Conservation (phyloP, 2,888 invertebrate genomes). For the Dryococelus australis region DNA sequence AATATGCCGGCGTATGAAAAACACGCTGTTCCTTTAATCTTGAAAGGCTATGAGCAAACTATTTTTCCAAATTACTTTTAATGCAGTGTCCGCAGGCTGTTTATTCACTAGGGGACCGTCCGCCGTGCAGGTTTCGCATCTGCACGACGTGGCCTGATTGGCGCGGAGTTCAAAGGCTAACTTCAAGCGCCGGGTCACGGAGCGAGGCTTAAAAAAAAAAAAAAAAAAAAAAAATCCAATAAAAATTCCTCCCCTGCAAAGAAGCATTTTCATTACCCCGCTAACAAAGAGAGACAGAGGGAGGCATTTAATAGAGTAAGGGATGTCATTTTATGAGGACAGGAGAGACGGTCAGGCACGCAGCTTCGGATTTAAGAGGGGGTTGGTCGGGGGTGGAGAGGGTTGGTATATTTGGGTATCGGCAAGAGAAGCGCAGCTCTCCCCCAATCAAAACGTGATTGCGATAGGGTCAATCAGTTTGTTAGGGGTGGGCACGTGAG, state of each 20-base stretch:
- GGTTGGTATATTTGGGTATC: neutral
- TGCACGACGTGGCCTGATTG: neutral
- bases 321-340: slow-evolving; percentile 1
- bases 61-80: neutral
- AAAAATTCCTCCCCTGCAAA: slow-evolving; percentile 16
- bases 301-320: slow-evolving; percentile 3
- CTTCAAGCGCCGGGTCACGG: neutral
- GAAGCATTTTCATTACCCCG: slow-evolving; percentile 1
- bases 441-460: slow-evolving; percentile 40
- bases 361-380: neutral
- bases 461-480: slow-evolving; percentile 31
- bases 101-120: neutral
- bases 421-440: neutral
- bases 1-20: too few relatives aligned
- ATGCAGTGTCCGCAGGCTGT: neutral
- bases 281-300: neutral
- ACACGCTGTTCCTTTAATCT: too few relatives aligned
- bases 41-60: too few relatives aligned
- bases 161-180: neutral
- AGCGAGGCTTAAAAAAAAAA: neutral
- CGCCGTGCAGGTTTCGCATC: neutral
- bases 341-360: neutral
- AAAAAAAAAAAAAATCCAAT: neutral
- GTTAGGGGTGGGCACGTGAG: neutral
- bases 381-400: neutral